Evolutionary conservation across 2,888 invertebrate species (phyloP).

Genomic region (Lordiphosa fenestrarum): DNA sequence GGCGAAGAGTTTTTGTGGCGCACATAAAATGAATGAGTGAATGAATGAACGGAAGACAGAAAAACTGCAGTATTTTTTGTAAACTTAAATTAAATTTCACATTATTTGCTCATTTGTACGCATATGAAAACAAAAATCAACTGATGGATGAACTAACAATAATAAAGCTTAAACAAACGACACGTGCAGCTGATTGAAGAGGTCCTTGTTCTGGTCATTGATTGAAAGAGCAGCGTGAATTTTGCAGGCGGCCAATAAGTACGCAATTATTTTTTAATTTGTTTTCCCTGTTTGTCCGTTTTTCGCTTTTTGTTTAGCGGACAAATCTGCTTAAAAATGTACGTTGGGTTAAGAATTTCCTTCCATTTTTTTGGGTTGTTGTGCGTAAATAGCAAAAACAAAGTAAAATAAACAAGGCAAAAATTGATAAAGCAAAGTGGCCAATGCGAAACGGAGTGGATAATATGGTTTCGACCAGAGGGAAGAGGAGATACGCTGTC

Average conservation of each 20-base stretch:
- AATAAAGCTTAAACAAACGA: constrained; percentile 47
- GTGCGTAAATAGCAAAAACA: constrained; percentile 35
- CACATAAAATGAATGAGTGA: constrained; percentile 1
- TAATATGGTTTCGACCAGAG: constrained; percentile 22
- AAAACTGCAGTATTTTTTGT: not conserved
- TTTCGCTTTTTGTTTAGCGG: constrained; percentile 21
- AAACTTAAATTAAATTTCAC: constrained; percentile 53
- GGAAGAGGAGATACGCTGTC: not conserved
- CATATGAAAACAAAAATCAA: constrained; percentile 33
- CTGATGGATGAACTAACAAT: constrained; percentile 55
- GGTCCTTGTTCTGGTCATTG: constrained; percentile 37
- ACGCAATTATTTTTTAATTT: constrained; percentile 69
- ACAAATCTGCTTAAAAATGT: constrained; percentile 61
- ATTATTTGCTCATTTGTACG: constrained; percentile 47
- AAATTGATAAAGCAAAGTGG: constrained; percentile 50
- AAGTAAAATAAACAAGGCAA: constrained; percentile 40
- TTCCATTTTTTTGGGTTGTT: constrained; percentile 14
- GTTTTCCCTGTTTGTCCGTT: constrained; percentile 25
- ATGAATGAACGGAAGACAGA: not conserved
- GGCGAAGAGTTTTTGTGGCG: constrained; percentile 2
- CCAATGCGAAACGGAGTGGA: constrained; percentile 22
- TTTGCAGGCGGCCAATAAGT: constrained; percentile 45
- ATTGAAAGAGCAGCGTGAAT: constrained; percentile 56
- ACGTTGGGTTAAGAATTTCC: constrained; percentile 13
- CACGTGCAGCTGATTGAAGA: constrained; percentile 22